phyloP scores from a whole-genome alignment of 2,113 vertebrate genomes.

The Urocynchramus pylzowi region DNA sequence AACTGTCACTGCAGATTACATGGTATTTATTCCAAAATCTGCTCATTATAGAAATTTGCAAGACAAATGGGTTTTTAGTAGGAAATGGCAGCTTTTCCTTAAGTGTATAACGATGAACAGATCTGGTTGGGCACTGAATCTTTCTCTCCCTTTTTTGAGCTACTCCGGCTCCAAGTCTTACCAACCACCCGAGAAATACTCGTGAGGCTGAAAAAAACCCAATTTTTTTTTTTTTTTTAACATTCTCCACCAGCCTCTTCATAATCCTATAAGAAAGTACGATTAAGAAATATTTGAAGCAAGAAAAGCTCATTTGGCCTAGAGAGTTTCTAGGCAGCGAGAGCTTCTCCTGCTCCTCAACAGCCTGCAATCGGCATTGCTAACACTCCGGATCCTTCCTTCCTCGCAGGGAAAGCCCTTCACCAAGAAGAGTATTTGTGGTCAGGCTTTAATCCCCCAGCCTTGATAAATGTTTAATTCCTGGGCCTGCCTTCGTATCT shows the following conservation, averaged over 20 bases:
- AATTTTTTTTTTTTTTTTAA: background rate
- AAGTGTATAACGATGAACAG: constrained; percentile 47
- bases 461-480: constrained; percentile 65
- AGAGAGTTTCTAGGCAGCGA: background rate
- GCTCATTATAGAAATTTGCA: constrained; percentile 77
- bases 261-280: constrained; percentile 70
- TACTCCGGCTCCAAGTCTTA: constrained; percentile 46
- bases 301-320: constrained; percentile 60
- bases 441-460: constrained; percentile 57
- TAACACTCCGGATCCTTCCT: constrained; percentile 30
- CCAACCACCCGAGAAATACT: constrained; percentile 44
- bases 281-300: constrained; percentile 67
- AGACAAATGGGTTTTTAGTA: constrained; percentile 75
- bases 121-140: background rate
- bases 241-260: constrained; percentile 50
- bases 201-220: background rate
- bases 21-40: constrained; percentile 77
- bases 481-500: constrained; percentile 23
- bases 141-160: constrained; percentile 2
- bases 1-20: constrained; percentile 75
- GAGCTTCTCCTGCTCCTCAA: constrained; percentile 2
- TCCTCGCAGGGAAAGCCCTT: constrained; percentile 29
- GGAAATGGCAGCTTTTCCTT: constrained; percentile 68
- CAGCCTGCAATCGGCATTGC: background rate
- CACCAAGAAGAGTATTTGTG: constrained; percentile 52